phyloP scores from a whole-genome alignment of 1,140 invertebrate genomes.

The Cotesia vestalis region DNA sequence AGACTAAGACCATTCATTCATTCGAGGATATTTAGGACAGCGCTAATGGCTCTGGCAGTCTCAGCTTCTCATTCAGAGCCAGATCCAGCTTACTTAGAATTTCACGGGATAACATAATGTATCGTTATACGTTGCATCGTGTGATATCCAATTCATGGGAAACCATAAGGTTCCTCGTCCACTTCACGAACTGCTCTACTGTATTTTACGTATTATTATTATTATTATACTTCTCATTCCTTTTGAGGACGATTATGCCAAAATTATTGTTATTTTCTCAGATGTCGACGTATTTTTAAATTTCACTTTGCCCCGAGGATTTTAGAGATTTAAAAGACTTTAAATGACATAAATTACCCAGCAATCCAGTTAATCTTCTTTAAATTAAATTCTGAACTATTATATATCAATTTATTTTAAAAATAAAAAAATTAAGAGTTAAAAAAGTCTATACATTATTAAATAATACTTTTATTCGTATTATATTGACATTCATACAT shows the following conservation, averaged over 20 bases:
- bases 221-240: background rate
- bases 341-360: constrained; percentile 5
- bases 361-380: constrained; percentile 1
- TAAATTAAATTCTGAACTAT: background rate
- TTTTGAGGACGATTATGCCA: constrained; percentile 5
- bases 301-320: background rate
- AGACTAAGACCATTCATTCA: constrained; percentile 55
- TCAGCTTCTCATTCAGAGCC: background rate
- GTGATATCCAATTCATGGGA: constrained; percentile 53
- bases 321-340: background rate
- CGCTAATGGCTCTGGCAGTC: constrained; percentile 19
- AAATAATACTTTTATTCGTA: constrained; percentile 12
- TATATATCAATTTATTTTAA: background rate
- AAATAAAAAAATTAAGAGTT: background rate
- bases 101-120: background rate
- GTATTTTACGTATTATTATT: no score
- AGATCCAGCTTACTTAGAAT: no score
- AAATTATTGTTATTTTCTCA: constrained; percentile 37
- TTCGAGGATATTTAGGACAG: constrained; percentile 31
- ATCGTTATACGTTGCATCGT: constrained; percentile 35
- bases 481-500: background rate
- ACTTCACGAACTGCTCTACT: no score
- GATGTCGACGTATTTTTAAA: constrained; percentile 18
- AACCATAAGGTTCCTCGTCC: constrained; percentile 37
- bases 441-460: no score